Conservation (phyloP, 1,140 invertebrate species). For the Contarinia nasturtii region DNA sequence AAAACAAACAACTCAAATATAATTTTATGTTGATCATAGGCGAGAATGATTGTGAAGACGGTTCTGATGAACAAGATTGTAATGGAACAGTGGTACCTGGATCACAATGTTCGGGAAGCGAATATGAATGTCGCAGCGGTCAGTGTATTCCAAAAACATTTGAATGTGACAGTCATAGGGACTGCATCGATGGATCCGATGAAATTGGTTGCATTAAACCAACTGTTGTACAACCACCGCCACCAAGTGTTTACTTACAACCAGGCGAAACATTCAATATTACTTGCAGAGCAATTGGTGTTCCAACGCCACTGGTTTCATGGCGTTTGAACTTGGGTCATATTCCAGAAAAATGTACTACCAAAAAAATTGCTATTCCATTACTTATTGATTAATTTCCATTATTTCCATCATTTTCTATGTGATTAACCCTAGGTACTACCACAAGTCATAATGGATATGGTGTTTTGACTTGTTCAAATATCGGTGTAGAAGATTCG, state of each 20-base stretch:
- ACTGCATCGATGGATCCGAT: conserved; percentile 78
- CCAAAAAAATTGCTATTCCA: no score
- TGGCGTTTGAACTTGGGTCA: conserved; percentile 97
- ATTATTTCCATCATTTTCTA: no score
- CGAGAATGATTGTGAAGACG: conserved; percentile 84
- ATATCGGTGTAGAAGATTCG: conserved; percentile 56
- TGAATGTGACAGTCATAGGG: conserved; percentile 78
- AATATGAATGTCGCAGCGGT: conserved; percentile 60
- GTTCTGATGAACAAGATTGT: conserved; percentile 61
- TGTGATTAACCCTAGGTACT: no score
- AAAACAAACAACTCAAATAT: no score
- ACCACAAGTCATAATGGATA: conserved; percentile 56
- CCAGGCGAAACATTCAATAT: conserved; percentile 56
- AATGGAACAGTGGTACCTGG: conserved; percentile 31
- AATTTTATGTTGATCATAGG: no score
- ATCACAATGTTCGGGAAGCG: conserved; percentile 52
- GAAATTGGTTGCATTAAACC: conserved; percentile 73
- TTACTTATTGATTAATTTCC: no score
- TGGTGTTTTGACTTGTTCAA: conserved; percentile 61
- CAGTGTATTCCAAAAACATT: conserved; percentile 88
- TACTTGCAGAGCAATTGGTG: conserved; percentile 70
- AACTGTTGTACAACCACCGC: conserved; percentile 44
- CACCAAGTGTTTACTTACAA: conserved; percentile 43
- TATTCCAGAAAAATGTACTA: conserved; percentile 75
- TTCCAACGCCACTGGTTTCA: conserved; percentile 76